These are phyloP conservation scores for Nezara viridula DNA, from an alignment of 2,888 invertebrate species.

Conservation along the genomic window DNA sequence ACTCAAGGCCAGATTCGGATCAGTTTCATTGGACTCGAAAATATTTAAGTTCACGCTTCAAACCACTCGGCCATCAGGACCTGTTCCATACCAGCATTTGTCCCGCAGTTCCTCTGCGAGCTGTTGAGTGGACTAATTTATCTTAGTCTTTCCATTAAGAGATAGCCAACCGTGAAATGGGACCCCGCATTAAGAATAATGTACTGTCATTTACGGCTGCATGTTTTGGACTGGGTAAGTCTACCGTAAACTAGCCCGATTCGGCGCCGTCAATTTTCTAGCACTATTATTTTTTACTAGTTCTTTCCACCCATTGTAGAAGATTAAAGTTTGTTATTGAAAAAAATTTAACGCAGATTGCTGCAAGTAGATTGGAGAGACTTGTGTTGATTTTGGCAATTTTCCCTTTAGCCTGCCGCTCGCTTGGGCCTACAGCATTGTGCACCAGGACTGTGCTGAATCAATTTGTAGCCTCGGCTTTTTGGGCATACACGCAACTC, in stretches of 20 bases:
- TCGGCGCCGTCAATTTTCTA: neutral
- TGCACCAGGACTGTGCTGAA: constrained; percentile 7
- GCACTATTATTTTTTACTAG: neutral
- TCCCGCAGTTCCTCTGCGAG: neutral
- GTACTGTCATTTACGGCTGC: neutral
- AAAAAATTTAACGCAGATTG: neutral
- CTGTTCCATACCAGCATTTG: too few relatives aligned
- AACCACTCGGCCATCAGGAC: too few relatives aligned
- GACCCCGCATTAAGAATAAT: neutral
- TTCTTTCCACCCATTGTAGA: neutral
- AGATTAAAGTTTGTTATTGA: neutral
- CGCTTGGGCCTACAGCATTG: neutral
- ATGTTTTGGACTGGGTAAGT: neutral
- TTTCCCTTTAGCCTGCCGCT: neutral
- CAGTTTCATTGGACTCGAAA: too few relatives aligned
- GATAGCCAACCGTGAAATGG: neutral
- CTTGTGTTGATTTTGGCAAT: constrained; percentile 25
- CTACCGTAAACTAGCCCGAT: neutral
- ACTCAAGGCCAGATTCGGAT: too few relatives aligned
- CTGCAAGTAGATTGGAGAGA: neutral
- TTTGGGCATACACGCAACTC: constrained; percentile 10
- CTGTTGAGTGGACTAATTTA: neutral
- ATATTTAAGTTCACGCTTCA: too few relatives aligned
- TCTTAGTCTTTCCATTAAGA: neutral
- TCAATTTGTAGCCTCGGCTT: constrained; percentile 23